phyloP scores from a whole-genome alignment of 1,140 invertebrate species.

The Halyomorpha halys region DNA sequence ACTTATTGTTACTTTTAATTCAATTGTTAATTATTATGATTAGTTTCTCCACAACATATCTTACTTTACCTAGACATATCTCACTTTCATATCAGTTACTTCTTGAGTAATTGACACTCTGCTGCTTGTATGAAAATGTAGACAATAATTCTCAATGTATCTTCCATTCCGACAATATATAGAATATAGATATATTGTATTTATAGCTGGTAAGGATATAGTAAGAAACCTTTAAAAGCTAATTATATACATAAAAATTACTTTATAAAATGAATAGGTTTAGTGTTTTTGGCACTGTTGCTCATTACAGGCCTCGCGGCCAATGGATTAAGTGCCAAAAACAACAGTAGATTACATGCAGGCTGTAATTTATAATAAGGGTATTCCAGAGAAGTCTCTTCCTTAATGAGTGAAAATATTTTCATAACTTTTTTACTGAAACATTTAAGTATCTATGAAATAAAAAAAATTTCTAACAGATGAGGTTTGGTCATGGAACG shows the following conservation, averaged over 20 bases:
- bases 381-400: constrained; percentile 17
- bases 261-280: neutral
- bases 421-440: constrained; percentile 28
- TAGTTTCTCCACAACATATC: too few relatives aligned
- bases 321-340: constrained; percentile 23
- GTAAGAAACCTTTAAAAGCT: neutral
- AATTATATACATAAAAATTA: neutral
- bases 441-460: constrained; percentile 8
- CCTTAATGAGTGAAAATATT: constrained; percentile 26
- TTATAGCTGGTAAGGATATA: neutral
- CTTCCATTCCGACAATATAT: constrained; percentile 23
- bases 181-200: constrained; percentile 3
- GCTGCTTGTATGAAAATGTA: constrained; percentile 9
- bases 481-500: neutral
- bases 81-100: neutral
- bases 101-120: constrained; percentile 14
- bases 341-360: constrained; percentile 20
- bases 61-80: too few relatives aligned
- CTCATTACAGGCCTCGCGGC: constrained; percentile 11
- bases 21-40: too few relatives aligned
- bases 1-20: too few relatives aligned
- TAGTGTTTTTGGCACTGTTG: constrained; percentile 21
- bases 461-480: constrained; percentile 1
- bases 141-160: constrained; percentile 24
- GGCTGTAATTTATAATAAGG: constrained; percentile 25